These are phyloP conservation scores for Adrianichthys oophorus DNA, from an alignment of 2,797 vertebrate genomes.

Conservation along the genomic window DNA sequence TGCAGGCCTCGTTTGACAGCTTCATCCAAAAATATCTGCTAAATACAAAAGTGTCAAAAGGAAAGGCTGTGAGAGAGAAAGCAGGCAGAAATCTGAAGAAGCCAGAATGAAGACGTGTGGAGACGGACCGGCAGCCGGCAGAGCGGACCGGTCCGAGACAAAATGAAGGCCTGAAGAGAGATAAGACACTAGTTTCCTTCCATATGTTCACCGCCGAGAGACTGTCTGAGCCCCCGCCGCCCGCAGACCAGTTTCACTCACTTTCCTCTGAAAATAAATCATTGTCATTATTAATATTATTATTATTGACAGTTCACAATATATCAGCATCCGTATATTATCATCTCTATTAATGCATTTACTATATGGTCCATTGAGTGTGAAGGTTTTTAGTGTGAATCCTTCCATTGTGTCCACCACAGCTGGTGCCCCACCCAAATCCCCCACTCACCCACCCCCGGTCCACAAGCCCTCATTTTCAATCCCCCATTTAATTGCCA, in stretches of 20 bases:
- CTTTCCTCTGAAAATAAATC: constrained; percentile 69
- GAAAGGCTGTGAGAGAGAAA: constrained; percentile 72
- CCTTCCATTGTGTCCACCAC: constrained; percentile 47
- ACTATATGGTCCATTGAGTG: constrained; percentile 67
- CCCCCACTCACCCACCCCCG: constrained; percentile 20
- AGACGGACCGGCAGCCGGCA: constrained; percentile 57
- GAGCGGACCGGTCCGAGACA: constrained; percentile 41
- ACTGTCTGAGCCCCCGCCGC: constrained; percentile 46
- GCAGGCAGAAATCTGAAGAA: constrained; percentile 70
- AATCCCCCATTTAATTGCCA: constrained; percentile 1
- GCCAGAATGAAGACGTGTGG: constrained; percentile 67
- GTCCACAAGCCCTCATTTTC: constrained; percentile 8
- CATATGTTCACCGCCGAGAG: constrained; percentile 52
- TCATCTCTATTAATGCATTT: constrained; percentile 74
- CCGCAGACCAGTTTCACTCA: constrained; percentile 62
- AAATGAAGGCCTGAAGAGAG: constrained; percentile 79
- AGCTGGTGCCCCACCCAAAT: constrained; percentile 41
- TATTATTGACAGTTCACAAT: constrained; percentile 69
- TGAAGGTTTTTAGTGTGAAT: constrained; percentile 69
- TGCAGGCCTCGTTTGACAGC: constrained; percentile 78
- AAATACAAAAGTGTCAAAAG: constrained; percentile 82
- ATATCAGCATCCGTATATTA: constrained; percentile 76
- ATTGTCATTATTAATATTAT: constrained; percentile 57
- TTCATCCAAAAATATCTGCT: constrained; percentile 83
- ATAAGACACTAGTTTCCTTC: constrained; percentile 83